Conservation (phyloP, 2,113 vertebrate genomes). For the Naja naja region DNA sequence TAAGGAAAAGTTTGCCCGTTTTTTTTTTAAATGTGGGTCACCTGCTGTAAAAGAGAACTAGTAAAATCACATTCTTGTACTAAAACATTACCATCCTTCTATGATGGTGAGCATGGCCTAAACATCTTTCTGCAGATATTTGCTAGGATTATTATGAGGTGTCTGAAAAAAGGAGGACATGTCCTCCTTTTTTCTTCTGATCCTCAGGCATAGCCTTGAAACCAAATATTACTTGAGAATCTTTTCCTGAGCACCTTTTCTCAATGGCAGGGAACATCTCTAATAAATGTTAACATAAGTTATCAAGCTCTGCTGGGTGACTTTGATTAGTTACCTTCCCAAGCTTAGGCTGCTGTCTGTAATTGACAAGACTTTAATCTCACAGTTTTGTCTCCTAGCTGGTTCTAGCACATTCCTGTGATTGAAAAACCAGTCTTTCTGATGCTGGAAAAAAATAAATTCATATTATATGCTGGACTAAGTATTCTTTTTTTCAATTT, state of each 20-base stretch:
- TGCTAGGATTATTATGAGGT: background rate
- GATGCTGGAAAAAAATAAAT: background rate
- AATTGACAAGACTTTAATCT: background rate
- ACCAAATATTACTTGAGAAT: background rate
- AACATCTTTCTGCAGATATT: background rate
- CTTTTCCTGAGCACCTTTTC: background rate
- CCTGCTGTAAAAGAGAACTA: background rate
- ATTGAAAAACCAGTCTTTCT: background rate
- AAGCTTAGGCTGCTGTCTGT: background rate
- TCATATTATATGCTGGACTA: background rate
- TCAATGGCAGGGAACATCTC: background rate
- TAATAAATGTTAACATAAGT: background rate
- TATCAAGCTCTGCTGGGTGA: background rate
- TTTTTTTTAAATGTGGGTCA: background rate
- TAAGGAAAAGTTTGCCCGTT: background rate
- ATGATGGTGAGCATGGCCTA: background rate
- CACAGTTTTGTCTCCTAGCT: background rate
- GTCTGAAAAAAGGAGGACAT: background rate
- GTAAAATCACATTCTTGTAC: background rate
- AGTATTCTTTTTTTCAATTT: background rate
- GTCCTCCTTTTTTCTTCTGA: background rate
- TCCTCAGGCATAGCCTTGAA: background rate
- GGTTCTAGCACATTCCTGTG: background rate
- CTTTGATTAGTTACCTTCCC: background rate
- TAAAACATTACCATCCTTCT: background rate